These are phyloP conservation scores for Sebastes cheni DNA, from an alignment of 2,797 vertebrate species.

Conservation along the genomic window DNA sequence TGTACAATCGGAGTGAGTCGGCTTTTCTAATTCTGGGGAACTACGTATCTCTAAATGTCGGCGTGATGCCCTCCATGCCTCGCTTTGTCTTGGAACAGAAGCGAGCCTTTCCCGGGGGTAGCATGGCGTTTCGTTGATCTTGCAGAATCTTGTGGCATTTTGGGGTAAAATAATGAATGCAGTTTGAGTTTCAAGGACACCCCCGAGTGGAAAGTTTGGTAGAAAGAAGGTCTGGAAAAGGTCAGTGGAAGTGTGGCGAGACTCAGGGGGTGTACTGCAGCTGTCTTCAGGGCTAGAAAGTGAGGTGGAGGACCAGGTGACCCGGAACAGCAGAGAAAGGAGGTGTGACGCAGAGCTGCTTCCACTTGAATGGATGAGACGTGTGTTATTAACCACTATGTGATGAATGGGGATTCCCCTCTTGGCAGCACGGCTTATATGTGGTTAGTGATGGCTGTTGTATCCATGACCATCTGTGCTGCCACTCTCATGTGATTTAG, in stretches of 20 bases:
- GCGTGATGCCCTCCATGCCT: slow-evolving; percentile 18
- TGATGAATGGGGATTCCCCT: slow-evolving; percentile 61
- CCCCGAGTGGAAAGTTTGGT: slow-evolving; percentile 26
- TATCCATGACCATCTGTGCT: slow-evolving; percentile 28
- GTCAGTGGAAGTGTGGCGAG: slow-evolving; percentile 15
- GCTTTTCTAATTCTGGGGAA: slow-evolving; percentile 37
- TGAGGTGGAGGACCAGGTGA: neutral
- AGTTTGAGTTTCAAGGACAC: slow-evolving; percentile 61
- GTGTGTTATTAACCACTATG: slow-evolving; percentile 14
- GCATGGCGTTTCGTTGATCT: slow-evolving; percentile 41
- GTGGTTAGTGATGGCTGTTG: slow-evolving; percentile 32
- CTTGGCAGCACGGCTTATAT: neutral
- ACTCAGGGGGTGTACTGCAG: slow-evolving; percentile 12
- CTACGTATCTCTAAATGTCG: slow-evolving; percentile 51
- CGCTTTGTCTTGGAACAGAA: neutral
- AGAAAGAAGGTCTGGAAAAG: slow-evolving; percentile 40
- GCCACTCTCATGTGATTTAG: slow-evolving; percentile 35
- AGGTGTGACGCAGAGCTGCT: neutral
- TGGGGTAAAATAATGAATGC: slow-evolving; percentile 63
- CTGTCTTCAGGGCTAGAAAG: slow-evolving; percentile 9
- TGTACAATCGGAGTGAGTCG: neutral
- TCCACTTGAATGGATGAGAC: neutral
- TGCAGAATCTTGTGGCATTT: slow-evolving; percentile 67
- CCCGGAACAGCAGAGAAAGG: neutral
- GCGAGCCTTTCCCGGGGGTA: slow-evolving; percentile 18